phyloP scores from a whole-genome alignment of 2,113 vertebrate genomes.

The Isichthys henryi region DNA sequence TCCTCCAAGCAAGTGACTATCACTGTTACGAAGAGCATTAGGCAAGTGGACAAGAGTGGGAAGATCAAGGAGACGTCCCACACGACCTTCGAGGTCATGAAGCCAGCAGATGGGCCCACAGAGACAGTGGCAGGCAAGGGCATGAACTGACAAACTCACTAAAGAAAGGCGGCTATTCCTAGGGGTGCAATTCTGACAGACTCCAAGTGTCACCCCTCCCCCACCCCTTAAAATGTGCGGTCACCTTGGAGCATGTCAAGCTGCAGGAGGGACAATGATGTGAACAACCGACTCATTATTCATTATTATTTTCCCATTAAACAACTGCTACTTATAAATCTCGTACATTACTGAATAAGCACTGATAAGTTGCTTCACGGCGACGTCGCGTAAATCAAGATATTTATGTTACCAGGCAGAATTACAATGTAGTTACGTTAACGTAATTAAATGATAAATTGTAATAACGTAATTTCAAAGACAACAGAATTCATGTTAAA shows the following conservation, averaged over 20 bases:
- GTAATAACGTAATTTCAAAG: not conserved
- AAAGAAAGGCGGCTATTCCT: not conserved
- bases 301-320: not conserved
- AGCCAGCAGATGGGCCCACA: constrained; percentile 48
- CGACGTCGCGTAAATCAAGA: not conserved
- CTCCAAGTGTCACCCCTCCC: not conserved
- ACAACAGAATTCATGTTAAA: not conserved
- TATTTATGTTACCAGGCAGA: not conserved
- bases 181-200: not conserved
- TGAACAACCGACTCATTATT: not conserved
- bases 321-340: not conserved
- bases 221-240: not conserved
- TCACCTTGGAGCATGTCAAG: not conserved
- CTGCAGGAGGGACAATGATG: not conserved
- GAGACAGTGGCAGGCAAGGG: constrained; percentile 40
- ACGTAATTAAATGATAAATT: not conserved
- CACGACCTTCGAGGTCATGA: constrained; percentile 62
- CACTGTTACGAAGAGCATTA: constrained; percentile 67
- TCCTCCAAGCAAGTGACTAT: constrained; percentile 70
- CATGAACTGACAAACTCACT: not conserved
- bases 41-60: constrained; percentile 62
- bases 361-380: not conserved
- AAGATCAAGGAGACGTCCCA: constrained; percentile 56
- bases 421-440: not conserved
- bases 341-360: not conserved